Conservation (phyloP, 2,888 invertebrate genomes). For the Lumbricus terrestris region DNA sequence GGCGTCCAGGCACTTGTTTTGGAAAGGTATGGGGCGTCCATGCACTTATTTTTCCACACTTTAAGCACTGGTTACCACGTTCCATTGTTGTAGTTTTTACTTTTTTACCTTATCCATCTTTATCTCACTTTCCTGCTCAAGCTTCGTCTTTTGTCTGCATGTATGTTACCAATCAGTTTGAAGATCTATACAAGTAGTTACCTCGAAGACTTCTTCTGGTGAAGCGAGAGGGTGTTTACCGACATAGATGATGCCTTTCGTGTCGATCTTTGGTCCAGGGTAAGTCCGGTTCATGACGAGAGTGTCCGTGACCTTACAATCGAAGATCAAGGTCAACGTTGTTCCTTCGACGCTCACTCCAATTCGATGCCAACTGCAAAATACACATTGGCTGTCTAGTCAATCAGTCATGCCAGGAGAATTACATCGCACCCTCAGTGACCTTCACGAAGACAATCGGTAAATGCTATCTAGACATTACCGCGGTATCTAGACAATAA, state of each 20-base stretch:
- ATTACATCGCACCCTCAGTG: not conserved
- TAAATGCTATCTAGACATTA: too few species aligned
- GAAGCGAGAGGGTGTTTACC: constrained; percentile 24
- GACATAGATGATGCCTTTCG: constrained; percentile 29
- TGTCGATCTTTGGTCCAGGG: constrained; percentile 19
- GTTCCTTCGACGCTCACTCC: constrained; percentile 32
- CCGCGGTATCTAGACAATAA: too few species aligned
- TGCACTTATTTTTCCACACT: too few species aligned
- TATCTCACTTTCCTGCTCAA: not conserved
- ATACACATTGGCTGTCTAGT: not conserved
- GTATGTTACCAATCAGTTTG: not conserved
- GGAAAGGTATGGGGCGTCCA: too few species aligned
- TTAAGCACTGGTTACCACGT: too few species aligned
- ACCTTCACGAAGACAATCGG: not conserved
- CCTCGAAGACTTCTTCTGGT: constrained; percentile 22
- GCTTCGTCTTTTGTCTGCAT: not conserved
- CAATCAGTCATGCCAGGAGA: not conserved
- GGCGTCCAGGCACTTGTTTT: too few species aligned
- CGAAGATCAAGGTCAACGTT: constrained; percentile 27
- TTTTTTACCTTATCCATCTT: not conserved
- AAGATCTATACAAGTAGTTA: not conserved
- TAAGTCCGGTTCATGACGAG: constrained; percentile 24
- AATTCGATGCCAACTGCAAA: constrained; percentile 34
- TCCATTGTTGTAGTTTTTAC: not conserved
- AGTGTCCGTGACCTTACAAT: constrained; percentile 28